These are phyloP conservation scores for Cynocephalus volans DNA, from an alignment of 2,113 vertebrate genomes.

Conservation along the genomic window DNA sequence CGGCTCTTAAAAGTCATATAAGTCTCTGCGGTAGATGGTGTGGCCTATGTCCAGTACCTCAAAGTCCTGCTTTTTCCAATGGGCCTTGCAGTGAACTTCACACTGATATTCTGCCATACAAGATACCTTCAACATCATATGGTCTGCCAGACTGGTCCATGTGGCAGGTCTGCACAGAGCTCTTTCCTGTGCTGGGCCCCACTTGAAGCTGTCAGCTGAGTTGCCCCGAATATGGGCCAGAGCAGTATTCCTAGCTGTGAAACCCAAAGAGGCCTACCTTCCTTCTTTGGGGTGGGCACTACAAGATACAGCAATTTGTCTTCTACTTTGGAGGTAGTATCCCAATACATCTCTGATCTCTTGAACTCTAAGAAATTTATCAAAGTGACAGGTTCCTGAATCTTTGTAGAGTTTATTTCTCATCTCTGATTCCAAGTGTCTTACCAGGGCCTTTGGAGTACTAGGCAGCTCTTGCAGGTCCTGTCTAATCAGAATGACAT, in stretches of 20 bases:
- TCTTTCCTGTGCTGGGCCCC: neutral
- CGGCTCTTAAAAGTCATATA: neutral
- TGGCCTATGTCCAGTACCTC: neutral
- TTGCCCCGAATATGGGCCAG: neutral
- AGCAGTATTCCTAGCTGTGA: neutral
- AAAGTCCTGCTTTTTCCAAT: neutral
- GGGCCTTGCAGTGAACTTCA: neutral
- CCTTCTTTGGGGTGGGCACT: neutral
- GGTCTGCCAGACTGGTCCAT: neutral
- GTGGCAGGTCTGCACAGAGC: neutral
- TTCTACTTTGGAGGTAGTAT: neutral
- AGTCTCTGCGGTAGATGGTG: neutral
- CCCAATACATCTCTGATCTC: too few species aligned
- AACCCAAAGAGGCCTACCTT: neutral
- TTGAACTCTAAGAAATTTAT: neutral
- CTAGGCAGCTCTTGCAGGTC: neutral
- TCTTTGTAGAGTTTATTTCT: neutral
- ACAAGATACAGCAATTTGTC: neutral
- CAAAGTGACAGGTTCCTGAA: neutral
- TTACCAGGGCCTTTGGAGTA: neutral
- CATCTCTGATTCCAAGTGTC: too few species aligned
- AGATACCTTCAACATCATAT: neutral
- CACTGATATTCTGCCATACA: rapidly evolving
- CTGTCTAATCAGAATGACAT: too few species aligned
- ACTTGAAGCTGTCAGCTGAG: neutral